phyloP scores from a whole-genome alignment of 2,113 vertebrate genomes.

The Acinonyx jubatus region DNA sequence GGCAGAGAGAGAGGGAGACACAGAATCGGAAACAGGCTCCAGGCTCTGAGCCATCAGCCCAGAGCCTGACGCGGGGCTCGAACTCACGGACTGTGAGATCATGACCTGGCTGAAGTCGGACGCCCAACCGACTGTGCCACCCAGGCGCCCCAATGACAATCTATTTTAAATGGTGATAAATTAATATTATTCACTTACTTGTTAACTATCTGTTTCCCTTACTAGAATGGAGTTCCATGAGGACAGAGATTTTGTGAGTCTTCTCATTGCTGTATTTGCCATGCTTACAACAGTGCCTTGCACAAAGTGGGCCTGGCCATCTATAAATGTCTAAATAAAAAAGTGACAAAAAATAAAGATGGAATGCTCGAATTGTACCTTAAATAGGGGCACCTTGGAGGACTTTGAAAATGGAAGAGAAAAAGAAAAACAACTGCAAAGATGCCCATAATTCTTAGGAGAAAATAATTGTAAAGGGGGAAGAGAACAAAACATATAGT shows the following conservation, averaged over 20 bases:
- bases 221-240: neutral
- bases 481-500: neutral
- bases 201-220: neutral
- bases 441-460: neutral
- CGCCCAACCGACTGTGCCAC: too few relatives aligned
- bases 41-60: too few relatives aligned
- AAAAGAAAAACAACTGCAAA: neutral
- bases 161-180: neutral
- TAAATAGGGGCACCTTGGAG: neutral
- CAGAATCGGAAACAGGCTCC: too few relatives aligned
- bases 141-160: neutral
- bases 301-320: neutral
- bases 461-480: neutral
- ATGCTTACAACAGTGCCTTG: neutral
- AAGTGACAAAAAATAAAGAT: neutral
- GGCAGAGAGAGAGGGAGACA: too few relatives aligned
- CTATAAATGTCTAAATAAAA: neutral
- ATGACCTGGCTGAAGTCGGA: too few relatives aligned
- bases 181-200: neutral
- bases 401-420: neutral
- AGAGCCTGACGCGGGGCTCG: too few relatives aligned
- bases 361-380: neutral
- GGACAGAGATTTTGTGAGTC: neutral
- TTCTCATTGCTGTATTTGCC: neutral
- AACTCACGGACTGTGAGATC: too few relatives aligned